Evolutionary conservation across 2,113 vertebrate genomes (phyloP).

Genomic region (Stigmatopora nigra): DNA sequence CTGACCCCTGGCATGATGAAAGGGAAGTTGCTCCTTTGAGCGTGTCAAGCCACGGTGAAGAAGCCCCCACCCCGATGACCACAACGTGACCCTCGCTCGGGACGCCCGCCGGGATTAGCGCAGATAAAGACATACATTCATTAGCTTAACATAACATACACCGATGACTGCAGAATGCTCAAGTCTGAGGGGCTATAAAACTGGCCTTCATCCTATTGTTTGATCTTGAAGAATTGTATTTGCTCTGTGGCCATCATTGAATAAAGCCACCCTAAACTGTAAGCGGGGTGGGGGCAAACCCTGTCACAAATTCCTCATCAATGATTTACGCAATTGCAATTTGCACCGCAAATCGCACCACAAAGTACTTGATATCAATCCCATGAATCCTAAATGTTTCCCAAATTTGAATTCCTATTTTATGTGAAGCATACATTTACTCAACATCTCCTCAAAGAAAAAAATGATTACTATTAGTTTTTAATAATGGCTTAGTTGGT

Average conservation of each 20-base stretch:
- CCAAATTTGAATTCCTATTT: not conserved
- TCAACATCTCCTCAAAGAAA: not conserved
- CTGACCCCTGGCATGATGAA: slow-evolving; percentile 67
- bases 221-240: slow-evolving; percentile 9
- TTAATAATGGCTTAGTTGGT: not conserved
- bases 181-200: slow-evolving; percentile 10
- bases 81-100: slow-evolving; percentile 54
- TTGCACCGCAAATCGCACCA: not conserved
- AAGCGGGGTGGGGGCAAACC: not conserved
- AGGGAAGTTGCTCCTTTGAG: slow-evolving; percentile 68
- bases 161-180: slow-evolving; percentile 6
- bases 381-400: not conserved
- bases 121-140: slow-evolving; percentile 51
- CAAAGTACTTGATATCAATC: not conserved
- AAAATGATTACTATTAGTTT: not conserved
- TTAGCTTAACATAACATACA: slow-evolving; percentile 33
- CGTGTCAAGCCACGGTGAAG: slow-evolving; percentile 53
- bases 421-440: not conserved
- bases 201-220: slow-evolving; percentile 9
- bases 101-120: slow-evolving; percentile 30
- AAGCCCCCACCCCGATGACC: slow-evolving; percentile 50
- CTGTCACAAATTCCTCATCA: not conserved
- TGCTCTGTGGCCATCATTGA: not conserved
- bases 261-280: slow-evolving; percentile 3
- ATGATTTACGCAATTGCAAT: not conserved